These are phyloP conservation scores for Cariama cristata DNA, from an alignment of 2,113 vertebrate species.

Conservation along the genomic window DNA sequence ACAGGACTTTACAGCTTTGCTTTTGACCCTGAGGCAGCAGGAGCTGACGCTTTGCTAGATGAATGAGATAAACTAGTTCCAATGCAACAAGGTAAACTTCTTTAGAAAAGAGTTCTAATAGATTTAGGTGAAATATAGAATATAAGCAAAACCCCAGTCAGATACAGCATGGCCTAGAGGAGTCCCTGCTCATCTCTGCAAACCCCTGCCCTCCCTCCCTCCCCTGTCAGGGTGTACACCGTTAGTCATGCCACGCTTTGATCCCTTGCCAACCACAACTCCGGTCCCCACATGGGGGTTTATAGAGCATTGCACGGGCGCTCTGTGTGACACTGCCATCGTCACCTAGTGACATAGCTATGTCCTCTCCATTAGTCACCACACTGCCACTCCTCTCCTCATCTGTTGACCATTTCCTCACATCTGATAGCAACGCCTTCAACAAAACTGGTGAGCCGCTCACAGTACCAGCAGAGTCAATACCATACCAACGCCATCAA, in stretches of 20 bases:
- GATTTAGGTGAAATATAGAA: background rate
- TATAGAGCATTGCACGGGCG: rapidly evolving
- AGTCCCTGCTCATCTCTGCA: background rate
- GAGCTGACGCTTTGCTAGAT: background rate
- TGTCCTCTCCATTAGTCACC: background rate
- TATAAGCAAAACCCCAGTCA: background rate
- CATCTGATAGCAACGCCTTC: rapidly evolving
- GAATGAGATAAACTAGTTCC: background rate
- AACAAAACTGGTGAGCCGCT: background rate
- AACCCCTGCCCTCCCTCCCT: background rate
- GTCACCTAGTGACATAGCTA: background rate
- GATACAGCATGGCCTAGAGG: background rate
- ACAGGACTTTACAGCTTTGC: background rate
- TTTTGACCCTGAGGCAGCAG: background rate
- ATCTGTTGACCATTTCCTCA: background rate
- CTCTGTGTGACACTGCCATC: background rate
- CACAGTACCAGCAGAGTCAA: background rate
- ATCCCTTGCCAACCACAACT: background rate
- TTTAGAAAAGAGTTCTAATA: background rate
- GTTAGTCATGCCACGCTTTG: rapidly evolving
- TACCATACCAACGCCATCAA: background rate
- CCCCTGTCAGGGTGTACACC: background rate
- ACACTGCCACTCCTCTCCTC: background rate
- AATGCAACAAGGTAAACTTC: background rate
- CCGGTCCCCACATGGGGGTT: rapidly evolving